These are phyloP conservation scores for Kryptolebias ocellatus DNA, from an alignment of 2,797 vertebrate species.

Conservation along the genomic window DNA sequence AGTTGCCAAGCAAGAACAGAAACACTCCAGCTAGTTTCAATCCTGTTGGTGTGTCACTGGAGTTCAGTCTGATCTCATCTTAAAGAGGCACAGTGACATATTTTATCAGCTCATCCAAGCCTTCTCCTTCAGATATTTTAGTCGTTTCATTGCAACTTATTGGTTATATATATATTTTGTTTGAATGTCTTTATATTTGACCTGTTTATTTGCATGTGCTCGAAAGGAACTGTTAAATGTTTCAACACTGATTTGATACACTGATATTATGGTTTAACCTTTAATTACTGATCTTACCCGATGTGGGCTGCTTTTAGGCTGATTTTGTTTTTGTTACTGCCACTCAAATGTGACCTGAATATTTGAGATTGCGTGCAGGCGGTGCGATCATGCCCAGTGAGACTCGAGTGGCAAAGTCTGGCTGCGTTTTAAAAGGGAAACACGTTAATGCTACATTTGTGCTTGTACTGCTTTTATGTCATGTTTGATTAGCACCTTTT, in stretches of 20 bases:
- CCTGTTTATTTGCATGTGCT: constrained; percentile 68
- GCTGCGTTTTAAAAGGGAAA: constrained; percentile 82
- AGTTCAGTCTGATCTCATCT: constrained; percentile 52
- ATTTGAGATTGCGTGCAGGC: constrained; percentile 52
- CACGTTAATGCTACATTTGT: constrained; percentile 52
- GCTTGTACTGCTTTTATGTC: constrained; percentile 72
- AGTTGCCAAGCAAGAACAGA: constrained; percentile 1
- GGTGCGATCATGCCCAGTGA: constrained; percentile 47
- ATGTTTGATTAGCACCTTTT: constrained; percentile 73
- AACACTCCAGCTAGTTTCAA: constrained; percentile 29
- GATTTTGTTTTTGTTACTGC: constrained; percentile 58
- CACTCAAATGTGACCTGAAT: constrained; percentile 67
- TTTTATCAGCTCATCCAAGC: constrained; percentile 27
- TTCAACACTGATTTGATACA: constrained; percentile 66
- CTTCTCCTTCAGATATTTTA: constrained; percentile 38
- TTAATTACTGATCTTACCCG: constrained; percentile 26
- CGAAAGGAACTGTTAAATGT: constrained; percentile 55
- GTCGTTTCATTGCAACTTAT: constrained; percentile 51
- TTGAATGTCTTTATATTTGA: constrained; percentile 44
- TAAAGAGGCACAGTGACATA: constrained; percentile 41
- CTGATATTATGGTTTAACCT: constrained; percentile 54
- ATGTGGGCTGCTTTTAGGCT: constrained; percentile 45
- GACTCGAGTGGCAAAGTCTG: constrained; percentile 54
- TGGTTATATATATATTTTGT: constrained; percentile 50
- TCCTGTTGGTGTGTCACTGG: neutral